Evolutionary conservation across 2,888 invertebrate species (phyloP).

Genomic region (Sinotaia quadrata): DNA sequence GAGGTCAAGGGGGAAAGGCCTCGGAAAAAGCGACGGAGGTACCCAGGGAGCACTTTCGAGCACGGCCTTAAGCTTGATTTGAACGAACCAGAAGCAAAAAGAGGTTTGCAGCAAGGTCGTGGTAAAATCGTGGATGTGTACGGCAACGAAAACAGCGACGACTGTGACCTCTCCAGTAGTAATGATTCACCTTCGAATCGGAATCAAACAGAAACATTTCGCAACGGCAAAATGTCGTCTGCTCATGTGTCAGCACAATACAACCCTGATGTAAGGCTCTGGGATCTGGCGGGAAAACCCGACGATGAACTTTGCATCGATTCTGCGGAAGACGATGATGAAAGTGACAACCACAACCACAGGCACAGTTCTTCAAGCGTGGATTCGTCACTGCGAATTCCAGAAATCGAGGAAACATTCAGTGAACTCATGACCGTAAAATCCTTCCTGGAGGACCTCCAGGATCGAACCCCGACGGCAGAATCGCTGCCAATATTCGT

Average conservation of each 20-base stretch:
- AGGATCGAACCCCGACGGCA: slow-evolving; percentile 45
- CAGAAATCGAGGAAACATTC: slow-evolving; percentile 43
- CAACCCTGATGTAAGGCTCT: too few relatives aligned
- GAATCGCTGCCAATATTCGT: slow-evolving; percentile 36
- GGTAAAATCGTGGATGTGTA: slow-evolving; percentile 43
- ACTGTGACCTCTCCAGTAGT: slow-evolving; percentile 4
- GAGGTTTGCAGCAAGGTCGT: slow-evolving; percentile 43
- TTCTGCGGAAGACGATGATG: slow-evolving; percentile 14
- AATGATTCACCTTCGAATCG: background rate
- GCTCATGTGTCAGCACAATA: background rate
- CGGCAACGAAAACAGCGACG: slow-evolving; percentile 23
- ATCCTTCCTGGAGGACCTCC: slow-evolving; percentile 45
- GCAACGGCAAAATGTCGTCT: background rate
- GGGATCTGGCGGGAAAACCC: too few relatives aligned
- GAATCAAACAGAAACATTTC: background rate
- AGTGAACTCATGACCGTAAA: slow-evolving; percentile 40
- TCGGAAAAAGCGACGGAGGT: slow-evolving; percentile 12
- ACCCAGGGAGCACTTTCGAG: slow-evolving; percentile 2
- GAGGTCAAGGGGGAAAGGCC: background rate
- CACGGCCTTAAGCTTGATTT: background rate
- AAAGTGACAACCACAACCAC: background rate
- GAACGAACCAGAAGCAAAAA: slow-evolving; percentile 29
- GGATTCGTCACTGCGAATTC: slow-evolving; percentile 25
- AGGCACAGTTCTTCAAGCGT: slow-evolving; percentile 3
- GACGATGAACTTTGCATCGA: slow-evolving; percentile 12